These are phyloP conservation scores for Labeo calbasu DNA, from an alignment of 2,797 vertebrate genomes.

Conservation along the genomic window DNA sequence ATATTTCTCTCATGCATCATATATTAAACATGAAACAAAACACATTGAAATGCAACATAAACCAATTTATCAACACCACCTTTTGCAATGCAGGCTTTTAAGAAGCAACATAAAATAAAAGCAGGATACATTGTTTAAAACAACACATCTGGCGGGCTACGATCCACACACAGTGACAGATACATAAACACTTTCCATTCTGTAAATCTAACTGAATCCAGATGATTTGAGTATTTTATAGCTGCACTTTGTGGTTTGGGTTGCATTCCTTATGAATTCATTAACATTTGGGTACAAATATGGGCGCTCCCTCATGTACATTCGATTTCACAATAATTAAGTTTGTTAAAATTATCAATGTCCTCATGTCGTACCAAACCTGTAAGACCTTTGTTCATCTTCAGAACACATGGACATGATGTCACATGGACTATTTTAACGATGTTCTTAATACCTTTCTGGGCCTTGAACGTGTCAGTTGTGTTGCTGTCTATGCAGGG, in stretches of 20 bases:
- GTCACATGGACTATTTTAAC: no score
- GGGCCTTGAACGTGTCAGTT: no score
- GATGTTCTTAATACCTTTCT: no score
- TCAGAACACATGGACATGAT: no score
- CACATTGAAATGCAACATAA: not conserved
- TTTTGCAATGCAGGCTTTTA: conserved; percentile 16
- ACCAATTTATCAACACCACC: not conserved
- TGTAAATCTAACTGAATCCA: not conserved
- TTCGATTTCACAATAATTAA: not conserved
- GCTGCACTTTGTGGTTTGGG: not conserved
- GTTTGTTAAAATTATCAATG: not conserved
- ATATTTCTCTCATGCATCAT: not conserved
- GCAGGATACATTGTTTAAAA: not conserved
- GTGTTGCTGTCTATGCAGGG: no score
- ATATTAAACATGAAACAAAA: not conserved
- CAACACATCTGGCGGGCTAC: not conserved
- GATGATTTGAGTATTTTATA: not conserved
- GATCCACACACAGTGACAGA: not conserved
- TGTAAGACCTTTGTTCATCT: no score
- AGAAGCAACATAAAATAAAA: not conserved
- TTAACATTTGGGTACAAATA: not conserved
- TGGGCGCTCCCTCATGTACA: not conserved
- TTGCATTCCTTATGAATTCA: not conserved
- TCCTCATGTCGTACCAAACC: no score
- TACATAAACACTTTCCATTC: not conserved